Conservation (phyloP, 2,113 vertebrate species). For the Zosterops japonicus region DNA sequence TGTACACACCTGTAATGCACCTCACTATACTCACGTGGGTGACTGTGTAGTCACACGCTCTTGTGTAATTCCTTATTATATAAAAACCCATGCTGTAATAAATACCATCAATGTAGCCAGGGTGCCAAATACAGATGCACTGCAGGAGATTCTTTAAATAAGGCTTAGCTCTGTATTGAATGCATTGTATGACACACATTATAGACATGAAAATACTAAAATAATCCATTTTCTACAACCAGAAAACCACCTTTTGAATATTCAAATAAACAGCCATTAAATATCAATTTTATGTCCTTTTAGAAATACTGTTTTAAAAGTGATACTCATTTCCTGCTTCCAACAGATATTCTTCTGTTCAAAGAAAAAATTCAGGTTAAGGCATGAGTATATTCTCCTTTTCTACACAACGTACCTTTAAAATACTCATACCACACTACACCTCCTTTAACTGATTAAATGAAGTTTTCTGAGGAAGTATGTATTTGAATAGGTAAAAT, state of each 20-base stretch:
- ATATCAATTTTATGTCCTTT: background rate
- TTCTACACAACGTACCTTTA: background rate
- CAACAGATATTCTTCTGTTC: background rate
- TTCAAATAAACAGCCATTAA: constrained; percentile 8
- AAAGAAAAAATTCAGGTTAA: background rate
- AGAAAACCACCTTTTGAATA: background rate
- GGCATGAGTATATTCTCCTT: background rate
- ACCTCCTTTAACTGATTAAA: background rate
- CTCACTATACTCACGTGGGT: rapidly evolving
- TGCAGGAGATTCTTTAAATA: background rate
- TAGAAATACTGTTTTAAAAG: background rate
- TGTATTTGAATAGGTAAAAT: background rate
- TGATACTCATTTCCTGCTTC: background rate
- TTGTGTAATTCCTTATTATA: background rate
- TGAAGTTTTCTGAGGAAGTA: background rate
- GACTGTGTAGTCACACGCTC: background rate
- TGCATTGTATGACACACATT: background rate
- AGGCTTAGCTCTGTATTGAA: background rate
- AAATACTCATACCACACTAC: background rate
- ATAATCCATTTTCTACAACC: background rate
- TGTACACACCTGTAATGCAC: background rate
- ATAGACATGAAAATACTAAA: background rate
- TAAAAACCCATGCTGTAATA: background rate
- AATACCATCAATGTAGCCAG: background rate
- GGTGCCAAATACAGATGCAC: background rate